Evolutionary conservation across 2,888 invertebrate genomes (phyloP).

Genomic region (Aricia artaxerxes): DNA sequence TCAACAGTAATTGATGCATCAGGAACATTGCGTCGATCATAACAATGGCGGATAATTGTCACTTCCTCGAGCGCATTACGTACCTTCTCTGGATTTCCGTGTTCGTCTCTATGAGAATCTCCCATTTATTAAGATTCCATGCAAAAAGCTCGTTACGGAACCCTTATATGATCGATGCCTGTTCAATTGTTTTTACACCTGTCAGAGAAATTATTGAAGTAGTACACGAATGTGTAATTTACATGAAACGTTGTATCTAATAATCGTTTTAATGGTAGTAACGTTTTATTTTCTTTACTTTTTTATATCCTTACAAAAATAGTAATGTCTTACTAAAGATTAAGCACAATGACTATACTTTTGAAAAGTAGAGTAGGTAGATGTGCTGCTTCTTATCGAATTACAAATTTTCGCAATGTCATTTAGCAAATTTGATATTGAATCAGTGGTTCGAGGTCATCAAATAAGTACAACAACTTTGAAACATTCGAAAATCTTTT

Average conservation of each 20-base stretch:
- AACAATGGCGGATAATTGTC: conserved; percentile 18
- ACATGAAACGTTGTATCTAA: not conserved
- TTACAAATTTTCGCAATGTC: not conserved
- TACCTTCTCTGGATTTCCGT: conserved; percentile 23
- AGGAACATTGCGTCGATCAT: conserved; percentile 20
- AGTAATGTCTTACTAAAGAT: not conserved
- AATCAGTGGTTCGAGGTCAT: not conserved
- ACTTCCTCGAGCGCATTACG: conserved; percentile 25
- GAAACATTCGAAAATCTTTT: not conserved
- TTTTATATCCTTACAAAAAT: not conserved
- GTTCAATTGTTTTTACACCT: not conserved
- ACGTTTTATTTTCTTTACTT: not conserved
- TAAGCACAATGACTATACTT: not conserved
- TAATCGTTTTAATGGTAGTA: not conserved
- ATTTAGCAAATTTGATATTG: not conserved
- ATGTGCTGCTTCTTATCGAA: not conserved
- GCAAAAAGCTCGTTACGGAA: conserved; percentile 19
- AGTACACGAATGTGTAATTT: not conserved
- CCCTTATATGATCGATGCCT: conserved; percentile 8
- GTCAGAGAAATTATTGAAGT: not conserved
- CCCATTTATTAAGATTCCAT: conserved; percentile 18
- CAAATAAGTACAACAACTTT: not conserved
- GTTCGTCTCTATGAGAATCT: conserved; percentile 25
- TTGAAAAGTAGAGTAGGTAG: not conserved
- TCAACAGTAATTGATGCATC: conserved; percentile 14